These are phyloP conservation scores for Idaea straminata DNA, from an alignment of 2,888 invertebrate species.

Conservation along the genomic window DNA sequence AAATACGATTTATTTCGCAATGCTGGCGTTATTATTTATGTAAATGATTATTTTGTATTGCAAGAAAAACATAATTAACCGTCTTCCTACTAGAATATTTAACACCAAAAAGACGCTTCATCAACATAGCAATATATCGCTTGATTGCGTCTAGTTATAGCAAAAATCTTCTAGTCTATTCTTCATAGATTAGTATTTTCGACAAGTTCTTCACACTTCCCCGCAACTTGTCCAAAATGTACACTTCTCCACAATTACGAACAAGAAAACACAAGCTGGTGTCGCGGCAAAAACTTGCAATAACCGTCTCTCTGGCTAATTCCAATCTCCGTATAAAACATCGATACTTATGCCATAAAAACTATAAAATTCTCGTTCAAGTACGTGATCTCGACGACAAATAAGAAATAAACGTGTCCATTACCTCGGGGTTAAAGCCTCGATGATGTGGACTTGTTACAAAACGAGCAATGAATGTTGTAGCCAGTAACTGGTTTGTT, in stretches of 20 bases:
- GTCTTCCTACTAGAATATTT: neutral
- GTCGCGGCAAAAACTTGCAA: neutral
- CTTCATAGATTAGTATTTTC: neutral
- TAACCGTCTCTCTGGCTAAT: too few species aligned
- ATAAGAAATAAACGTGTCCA: neutral
- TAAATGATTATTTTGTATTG: neutral
- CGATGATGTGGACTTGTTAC: neutral
- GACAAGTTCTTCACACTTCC: neutral
- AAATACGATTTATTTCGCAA: neutral
- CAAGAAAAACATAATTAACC: neutral
- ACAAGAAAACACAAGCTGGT: neutral
- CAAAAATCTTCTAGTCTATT: neutral
- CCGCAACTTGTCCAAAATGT: too few species aligned
- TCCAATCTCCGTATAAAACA: neutral
- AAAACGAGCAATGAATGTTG: neutral
- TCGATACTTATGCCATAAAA: neutral
- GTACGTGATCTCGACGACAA: neutral
- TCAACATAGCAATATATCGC: neutral
- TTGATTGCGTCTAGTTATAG: neutral
- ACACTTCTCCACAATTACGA: neutral
- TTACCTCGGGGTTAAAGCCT: neutral
- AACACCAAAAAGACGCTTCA: neutral
- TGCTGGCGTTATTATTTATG: neutral
- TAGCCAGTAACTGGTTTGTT: neutral
- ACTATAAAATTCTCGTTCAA: neutral